Conservation (phyloP, 2,888 invertebrate species). For the Exephanes ischioxanthus region DNA sequence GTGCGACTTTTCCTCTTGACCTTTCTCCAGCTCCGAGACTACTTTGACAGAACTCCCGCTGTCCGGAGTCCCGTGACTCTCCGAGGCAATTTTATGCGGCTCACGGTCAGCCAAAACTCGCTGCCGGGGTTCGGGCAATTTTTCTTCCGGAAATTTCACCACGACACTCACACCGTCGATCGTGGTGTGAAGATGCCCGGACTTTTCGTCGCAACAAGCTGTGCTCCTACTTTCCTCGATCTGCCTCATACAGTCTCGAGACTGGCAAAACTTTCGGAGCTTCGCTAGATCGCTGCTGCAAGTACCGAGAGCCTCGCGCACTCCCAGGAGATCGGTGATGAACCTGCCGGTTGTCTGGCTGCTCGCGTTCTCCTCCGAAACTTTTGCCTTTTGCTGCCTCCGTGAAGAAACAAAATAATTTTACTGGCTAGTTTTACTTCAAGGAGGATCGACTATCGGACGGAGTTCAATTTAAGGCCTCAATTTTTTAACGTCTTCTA, state of each 20-base stretch:
- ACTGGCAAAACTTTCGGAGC: constrained; percentile 71
- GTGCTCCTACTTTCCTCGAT: constrained; percentile 62
- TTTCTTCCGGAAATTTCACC: constrained; percentile 61
- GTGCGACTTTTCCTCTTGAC: not conserved
- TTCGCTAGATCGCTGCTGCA: constrained; percentile 70
- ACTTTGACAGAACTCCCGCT: constrained; percentile 1
- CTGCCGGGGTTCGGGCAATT: constrained; percentile 8
- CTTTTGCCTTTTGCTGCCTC: constrained; percentile 37
- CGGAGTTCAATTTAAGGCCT: too few relatives aligned
- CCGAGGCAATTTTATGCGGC: not conserved
- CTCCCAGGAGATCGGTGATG: constrained; percentile 65
- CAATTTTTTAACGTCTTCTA: too few relatives aligned
- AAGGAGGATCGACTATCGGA: too few relatives aligned
- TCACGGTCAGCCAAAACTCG: not conserved
- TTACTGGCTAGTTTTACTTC: not conserved
- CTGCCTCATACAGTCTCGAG: constrained; percentile 68
- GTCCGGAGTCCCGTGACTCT: constrained; percentile 13
- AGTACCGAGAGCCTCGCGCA: constrained; percentile 63
- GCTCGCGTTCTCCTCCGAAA: constrained; percentile 42
- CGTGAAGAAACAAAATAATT: not conserved
- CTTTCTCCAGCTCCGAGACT: constrained; percentile 20
- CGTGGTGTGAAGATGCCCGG: constrained; percentile 73
- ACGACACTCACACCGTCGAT: constrained; percentile 72
- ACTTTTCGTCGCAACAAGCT: constrained; percentile 72
- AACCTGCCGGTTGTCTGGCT: constrained; percentile 65